Percentiles rank a stretch among this genome's conserved stretches.
Evolutionary conservation across 2,113 vertebrate species (phyloP).

Genomic region (Tenrec ecaudatus): DNA sequence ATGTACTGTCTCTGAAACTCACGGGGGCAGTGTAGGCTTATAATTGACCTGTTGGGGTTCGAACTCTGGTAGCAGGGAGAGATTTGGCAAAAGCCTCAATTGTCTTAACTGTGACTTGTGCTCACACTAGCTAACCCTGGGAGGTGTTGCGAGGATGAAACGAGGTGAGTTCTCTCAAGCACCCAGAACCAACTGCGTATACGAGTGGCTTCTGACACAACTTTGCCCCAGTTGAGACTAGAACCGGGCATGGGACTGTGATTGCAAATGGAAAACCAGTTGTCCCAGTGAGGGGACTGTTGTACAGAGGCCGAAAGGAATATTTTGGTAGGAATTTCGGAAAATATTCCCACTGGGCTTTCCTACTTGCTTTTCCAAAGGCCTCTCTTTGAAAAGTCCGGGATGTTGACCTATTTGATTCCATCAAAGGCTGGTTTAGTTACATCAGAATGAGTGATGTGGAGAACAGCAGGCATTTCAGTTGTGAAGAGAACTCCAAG

Average conservation of each 20-base stretch:
- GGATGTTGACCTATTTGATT: slow-evolving; percentile 4
- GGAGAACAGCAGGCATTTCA: background rate
- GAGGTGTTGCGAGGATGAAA: background rate
- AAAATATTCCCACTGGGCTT: background rate
- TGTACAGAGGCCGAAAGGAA: background rate
- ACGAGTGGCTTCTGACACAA: background rate
- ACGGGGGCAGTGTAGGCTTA: no score
- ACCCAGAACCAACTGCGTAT: background rate
- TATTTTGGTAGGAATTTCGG: background rate
- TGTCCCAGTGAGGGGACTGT: background rate
- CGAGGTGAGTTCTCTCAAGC: background rate
- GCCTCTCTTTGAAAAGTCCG: slow-evolving; percentile 26
- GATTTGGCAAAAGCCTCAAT: background rate
- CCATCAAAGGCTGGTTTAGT: slow-evolving; percentile 14
- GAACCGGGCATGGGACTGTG: background rate
- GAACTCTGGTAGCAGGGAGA: no score
- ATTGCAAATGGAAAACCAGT: background rate
- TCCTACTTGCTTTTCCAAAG: slow-evolving; percentile 38
- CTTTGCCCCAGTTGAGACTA: background rate
- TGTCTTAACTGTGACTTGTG: background rate
- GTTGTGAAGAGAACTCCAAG: slow-evolving; percentile 28
- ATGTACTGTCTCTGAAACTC: no score
- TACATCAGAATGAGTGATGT: background rate
- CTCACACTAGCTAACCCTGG: background rate
- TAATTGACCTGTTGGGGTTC: no score